Evolutionary conservation across 2,113 vertebrate species (phyloP).

Genomic region (Catharus minimus): DNA sequence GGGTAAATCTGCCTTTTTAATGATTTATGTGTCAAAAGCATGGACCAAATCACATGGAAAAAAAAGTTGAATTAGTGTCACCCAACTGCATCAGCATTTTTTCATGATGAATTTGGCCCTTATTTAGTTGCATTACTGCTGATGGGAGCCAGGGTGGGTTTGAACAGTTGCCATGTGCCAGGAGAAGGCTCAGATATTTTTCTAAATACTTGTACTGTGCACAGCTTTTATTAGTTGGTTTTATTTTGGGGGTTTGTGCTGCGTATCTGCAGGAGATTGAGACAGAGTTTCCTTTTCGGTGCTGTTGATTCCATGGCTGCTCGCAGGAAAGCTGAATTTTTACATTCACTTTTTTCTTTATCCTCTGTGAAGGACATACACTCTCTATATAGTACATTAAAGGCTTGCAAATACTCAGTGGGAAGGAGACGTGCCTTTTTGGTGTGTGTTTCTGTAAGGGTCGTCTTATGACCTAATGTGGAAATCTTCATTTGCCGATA

Average conservation of each 20-base stretch:
- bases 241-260: not conserved
- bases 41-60: conserved; percentile 51
- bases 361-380: conserved; percentile 49
- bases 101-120: conserved; percentile 52
- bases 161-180: conserved; percentile 22
- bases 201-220: not conserved
- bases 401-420: conserved; percentile 56
- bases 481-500: conserved; percentile 57
- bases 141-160: conserved; percentile 1
- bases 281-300: not conserved
- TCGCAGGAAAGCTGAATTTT: conserved; percentile 1
- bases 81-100: conserved; percentile 63
- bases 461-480: conserved; percentile 44
- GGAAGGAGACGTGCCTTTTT: conserved; percentile 41
- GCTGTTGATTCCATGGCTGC: not conserved
- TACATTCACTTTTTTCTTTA: not conserved
- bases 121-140: conserved; percentile 42
- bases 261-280: not conserved
- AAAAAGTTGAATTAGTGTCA: conserved; percentile 62
- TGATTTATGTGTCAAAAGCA: conserved; percentile 39
- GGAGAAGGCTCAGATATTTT: not conserved
- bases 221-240: not conserved
- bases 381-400: conserved; percentile 33
- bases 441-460: conserved; percentile 47
- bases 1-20: conserved; percentile 43